Conservation (phyloP, 1,140 invertebrate species). For the Drosophila miranda region DNA sequence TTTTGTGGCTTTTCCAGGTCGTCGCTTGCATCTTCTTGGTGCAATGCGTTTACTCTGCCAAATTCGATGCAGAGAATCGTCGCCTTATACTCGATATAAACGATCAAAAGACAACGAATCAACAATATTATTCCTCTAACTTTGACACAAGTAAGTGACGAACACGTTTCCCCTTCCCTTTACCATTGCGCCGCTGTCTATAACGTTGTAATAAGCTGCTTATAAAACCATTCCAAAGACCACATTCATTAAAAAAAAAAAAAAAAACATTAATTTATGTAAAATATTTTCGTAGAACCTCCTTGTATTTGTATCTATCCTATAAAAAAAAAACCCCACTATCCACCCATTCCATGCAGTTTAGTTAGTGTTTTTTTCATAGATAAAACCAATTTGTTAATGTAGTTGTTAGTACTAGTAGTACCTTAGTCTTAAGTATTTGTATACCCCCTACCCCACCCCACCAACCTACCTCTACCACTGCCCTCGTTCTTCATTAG, state of each 20-base stretch:
- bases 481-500: not conserved
- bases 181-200: conserved; percentile 7
- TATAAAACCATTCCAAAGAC: too few relatives aligned
- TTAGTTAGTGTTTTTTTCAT: conserved; percentile 36
- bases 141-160: conserved; percentile 86
- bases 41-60: conserved; percentile 80
- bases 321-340: conserved; percentile 5
- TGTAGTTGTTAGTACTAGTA: conserved; percentile 48
- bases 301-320: too few relatives aligned
- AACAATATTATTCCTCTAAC: conserved; percentile 87
- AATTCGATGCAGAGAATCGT: conserved; percentile 79
- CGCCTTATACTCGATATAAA: conserved; percentile 86
- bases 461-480: not conserved
- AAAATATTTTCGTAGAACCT: too few relatives aligned
- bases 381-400: conserved; percentile 38
- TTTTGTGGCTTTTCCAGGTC: conserved; percentile 43
- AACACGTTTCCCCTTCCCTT: conserved; percentile 51
- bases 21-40: conserved; percentile 75
- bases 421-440: conserved; percentile 38
- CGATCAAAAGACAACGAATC: conserved; percentile 86
- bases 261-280: too few relatives aligned
- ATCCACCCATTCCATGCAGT: conserved; percentile 29
- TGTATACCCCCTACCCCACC: conserved; percentile 14
- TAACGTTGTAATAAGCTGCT: conserved; percentile 31
- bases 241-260: too few relatives aligned